Base-by-base conservation (phyloP, 2,797 vertebrate genomes). In the Anguilla anguilla region DNA sequence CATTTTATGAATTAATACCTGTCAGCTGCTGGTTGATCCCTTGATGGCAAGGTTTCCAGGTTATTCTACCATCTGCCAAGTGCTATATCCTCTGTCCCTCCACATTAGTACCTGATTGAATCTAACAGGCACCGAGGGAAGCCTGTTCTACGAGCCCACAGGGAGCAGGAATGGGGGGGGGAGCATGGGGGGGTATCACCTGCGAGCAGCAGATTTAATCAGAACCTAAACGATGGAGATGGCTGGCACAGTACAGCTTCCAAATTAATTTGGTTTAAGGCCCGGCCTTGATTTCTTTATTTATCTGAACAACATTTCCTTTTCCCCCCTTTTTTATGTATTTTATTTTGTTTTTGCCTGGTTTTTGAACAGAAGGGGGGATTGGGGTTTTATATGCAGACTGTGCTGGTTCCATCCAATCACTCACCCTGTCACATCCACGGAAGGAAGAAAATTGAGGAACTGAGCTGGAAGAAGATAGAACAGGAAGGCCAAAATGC, bases 51-150 rank as follows among this genome's bases (percentile, higher is more conserved):
- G 96, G 96, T 97, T 96, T 96, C 93, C 96, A 96, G 96, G 96
- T 97, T 96, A 96, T 96, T 93, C 94, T 95, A 94, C 96, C 96
- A 97, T 97, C 96, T 97, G 96, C 96, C 96, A 96, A 13, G 43
- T 94, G 89, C 93, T 94, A 94, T 95, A 96, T 97, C 96, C 96
- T 96, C 96, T 97, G 96, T 96, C 96, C 96, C 95, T 96, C 94
- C 93, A 93, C 94, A 96, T 97, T 96, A 97, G 96, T 96, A 97
- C 96, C 96, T 97, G 96, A 97, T 97, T 96, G 95, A 95, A 94
- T 95, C 96, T 97, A 97, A 97, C 96, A 96, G 96, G 95, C 95
- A 95, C 96, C 95, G 93, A 92, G 94, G 96, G 96, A 96, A 94
- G 94, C 95, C 94, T 72, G 93, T 94, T 94, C 93, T 92, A 61